phyloP scores from a whole-genome alignment of 2,797 vertebrate species.

The Pelodytes ibericus region DNA sequence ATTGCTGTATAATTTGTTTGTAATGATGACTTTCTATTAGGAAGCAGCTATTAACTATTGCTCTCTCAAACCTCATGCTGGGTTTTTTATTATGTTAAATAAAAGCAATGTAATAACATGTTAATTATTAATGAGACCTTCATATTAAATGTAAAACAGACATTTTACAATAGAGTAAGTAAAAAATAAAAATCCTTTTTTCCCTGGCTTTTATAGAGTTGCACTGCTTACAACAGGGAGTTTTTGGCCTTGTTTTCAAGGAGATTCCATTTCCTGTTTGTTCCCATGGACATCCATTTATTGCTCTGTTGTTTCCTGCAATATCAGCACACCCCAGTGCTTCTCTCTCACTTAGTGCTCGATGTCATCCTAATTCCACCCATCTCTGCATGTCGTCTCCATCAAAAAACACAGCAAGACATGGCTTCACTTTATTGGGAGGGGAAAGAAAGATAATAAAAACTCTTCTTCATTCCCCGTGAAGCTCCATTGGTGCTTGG shows the following conservation, averaged over 20 bases:
- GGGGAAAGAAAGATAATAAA: constrained; percentile 13
- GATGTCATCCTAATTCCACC: constrained; percentile 32
- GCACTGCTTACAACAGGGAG: not conserved
- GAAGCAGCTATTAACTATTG: no score
- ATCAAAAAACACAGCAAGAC: constrained; percentile 28
- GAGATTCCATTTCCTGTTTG: not conserved
- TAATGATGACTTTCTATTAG: no score
- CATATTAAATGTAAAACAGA: no score
- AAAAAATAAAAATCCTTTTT: not conserved
- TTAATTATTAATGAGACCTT: no score
- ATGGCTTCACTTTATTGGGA: constrained; percentile 23
- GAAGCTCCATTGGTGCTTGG: not conserved
- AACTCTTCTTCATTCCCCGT: constrained; percentile 1
- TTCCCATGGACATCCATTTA: constrained; percentile 36
- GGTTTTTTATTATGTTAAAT: no score
- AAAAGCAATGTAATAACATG: no score
- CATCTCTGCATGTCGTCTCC: constrained; percentile 28
- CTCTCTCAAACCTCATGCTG: no score
- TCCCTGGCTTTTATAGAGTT: not conserved
- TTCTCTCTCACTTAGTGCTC: constrained; percentile 11
- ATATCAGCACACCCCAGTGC: constrained; percentile 22
- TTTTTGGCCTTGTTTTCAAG: constrained; percentile 24
- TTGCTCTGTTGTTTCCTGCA: constrained; percentile 37
- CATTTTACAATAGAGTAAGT: not conserved
- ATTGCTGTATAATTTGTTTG: no score